These are phyloP conservation scores for Brachycybe producta DNA, from an alignment of 2,888 invertebrate genomes.

Conservation along the genomic window DNA sequence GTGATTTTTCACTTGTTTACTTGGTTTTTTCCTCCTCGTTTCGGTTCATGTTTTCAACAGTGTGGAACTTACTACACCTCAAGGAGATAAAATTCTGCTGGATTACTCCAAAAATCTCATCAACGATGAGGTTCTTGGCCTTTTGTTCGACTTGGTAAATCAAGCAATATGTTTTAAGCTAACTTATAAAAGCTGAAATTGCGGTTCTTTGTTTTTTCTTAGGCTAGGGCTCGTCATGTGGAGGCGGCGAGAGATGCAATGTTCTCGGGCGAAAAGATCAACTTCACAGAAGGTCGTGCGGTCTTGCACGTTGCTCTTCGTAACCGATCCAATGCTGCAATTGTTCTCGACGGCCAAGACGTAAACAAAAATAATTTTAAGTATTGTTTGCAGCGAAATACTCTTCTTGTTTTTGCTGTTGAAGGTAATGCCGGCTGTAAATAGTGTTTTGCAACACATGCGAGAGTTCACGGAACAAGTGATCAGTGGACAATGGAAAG, in stretches of 20 bases:
- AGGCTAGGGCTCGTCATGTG: conserved; percentile 61
- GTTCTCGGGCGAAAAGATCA: conserved; percentile 88
- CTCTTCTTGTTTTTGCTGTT: neutral
- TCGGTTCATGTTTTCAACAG: conserved; percentile 39
- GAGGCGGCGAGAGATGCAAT: conserved; percentile 77
- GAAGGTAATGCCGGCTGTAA: conserved; percentile 69
- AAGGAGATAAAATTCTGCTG: conserved; percentile 70
- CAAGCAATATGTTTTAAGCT: conserved; percentile 11
- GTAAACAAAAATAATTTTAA: conserved; percentile 40
- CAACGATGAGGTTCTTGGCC: conserved; percentile 55
- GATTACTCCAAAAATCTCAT: conserved; percentile 96
- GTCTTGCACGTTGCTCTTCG: conserved; percentile 90
- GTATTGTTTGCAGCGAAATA: neutral
- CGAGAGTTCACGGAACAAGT: conserved; percentile 76
- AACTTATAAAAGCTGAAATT: conserved; percentile 17
- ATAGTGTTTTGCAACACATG: conserved; percentile 85
- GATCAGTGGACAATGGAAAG: conserved; percentile 46
- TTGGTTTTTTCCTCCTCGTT: conserved; percentile 3
- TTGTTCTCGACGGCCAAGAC: conserved; percentile 72
- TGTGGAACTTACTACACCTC: conserved; percentile 57
- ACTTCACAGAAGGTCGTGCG: conserved; percentile 91
- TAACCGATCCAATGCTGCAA: conserved; percentile 63
- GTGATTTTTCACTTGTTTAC: neutral
- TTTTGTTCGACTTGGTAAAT: conserved; percentile 68
- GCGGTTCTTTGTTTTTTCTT: conserved; percentile 9